Base-by-base conservation (phyloP, 1,140 invertebrate species). In the Macrostomum lignano region DNA sequence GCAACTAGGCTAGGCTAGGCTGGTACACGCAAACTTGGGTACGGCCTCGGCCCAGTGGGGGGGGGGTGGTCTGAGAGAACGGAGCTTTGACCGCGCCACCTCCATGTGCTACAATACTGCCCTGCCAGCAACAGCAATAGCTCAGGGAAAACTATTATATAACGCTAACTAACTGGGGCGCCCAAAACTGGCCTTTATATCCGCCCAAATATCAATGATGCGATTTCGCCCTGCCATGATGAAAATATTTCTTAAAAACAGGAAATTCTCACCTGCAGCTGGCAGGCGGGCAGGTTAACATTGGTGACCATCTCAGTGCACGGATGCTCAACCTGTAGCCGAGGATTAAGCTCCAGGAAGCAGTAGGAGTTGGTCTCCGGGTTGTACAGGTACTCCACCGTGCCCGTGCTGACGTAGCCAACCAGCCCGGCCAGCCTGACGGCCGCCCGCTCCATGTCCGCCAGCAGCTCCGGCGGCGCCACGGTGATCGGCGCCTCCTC, bases 221-320 rank as follows among this genome's bases (percentile, higher is more conserved):
- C n/a, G n/a, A n/a, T n/a, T n/a, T n/a, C n/a, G n/a, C n/a, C n/a
- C n/a, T n/a, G n/a, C n/a, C n/a, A n/a, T n/a, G n/a, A n/a, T n/a
- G n/a, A n/a, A n/a, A n/a, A n/a, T n/a, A 33, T 7, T 7, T 7
- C 13, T 30, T 11, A 30, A 14, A n/a, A 1, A 15, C 9, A n/a
- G 7, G 36, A 35, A 25, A 7, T 33, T 19, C 26, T 37, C 45
- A 73, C 70, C 64, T 91, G 84, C 4, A 98, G 58, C 50, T 98
- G 91, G 21, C 77, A 76, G 17, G 88, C 84, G 2, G 88, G 88
- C 37, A 98, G 62, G 62, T 96, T 96, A 0, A 98, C 75, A 57
- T 94, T 84, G 2, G 84, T 78, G 5, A 98, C 72, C 88, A 98
- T 96, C 61, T 98, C 91, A 6, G 91, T 96, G 54, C 88, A 96